Conservation (phyloP, 2,113 vertebrate species). For the Perca fluviatilis region DNA sequence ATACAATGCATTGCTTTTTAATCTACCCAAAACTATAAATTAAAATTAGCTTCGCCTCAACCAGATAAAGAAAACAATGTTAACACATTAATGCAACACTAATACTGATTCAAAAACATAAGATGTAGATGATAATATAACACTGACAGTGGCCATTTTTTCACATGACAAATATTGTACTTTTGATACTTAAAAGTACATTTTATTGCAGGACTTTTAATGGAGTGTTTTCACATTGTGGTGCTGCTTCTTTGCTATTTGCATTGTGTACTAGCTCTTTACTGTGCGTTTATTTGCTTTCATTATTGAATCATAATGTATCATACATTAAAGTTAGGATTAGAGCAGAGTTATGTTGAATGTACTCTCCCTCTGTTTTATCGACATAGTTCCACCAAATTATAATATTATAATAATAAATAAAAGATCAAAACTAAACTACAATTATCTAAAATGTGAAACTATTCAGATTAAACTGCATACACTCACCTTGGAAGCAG, state of each 20-base stretch:
- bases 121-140: not conserved
- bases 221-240: not conserved
- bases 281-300: not conserved
- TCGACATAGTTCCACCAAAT: not conserved
- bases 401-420: not conserved
- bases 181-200: not conserved
- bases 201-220: not conserved
- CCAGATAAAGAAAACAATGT: not conserved
- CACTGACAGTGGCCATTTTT: not conserved
- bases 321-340: not conserved
- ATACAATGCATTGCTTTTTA: not conserved
- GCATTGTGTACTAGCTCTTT: too few relatives aligned
- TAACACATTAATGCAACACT: not conserved
- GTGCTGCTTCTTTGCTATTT: not conserved
- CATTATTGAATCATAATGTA: not conserved
- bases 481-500: constrained; percentile 87
- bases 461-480: too few relatives aligned
- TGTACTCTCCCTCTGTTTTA: not conserved
- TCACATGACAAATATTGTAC: not conserved
- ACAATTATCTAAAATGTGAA: not conserved
- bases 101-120: too few relatives aligned
- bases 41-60: not conserved
- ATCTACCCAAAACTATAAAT: not conserved
- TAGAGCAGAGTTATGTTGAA: not conserved
- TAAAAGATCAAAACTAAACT: not conserved